Base-by-base conservation (phyloP, 2,113 vertebrate genomes). In the Speoplatyrhinus poulsoni region DNA sequence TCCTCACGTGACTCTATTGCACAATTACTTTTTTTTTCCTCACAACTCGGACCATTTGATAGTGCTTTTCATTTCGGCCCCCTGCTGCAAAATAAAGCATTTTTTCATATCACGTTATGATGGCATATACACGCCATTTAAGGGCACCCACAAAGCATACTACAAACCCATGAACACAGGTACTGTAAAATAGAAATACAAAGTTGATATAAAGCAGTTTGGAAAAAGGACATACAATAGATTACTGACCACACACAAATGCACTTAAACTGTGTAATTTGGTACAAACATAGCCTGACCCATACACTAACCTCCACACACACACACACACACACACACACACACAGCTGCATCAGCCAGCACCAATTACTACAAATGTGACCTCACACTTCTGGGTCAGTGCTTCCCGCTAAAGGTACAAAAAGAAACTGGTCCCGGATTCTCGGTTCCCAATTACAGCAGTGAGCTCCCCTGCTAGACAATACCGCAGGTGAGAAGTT, bases 401-500 rank as follows among this genome's bases (percentile, higher is more conserved):
- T 78, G 89, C 81, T 81, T 89, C 76, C 72, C 66, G 77, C 71
- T 63, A 70, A 75, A 62, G n/a, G 76, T 75, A 90, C 86, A 88
- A 89, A 89, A 82, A 78, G 77, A 75, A 87, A 85, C 84, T 76
- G 75, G 86, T 82, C 86, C 70, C 72, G 82, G 86, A 88, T 89
- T 90, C 69, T 71, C 74, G 46, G 81, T 75, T 77, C 75, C 85
- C 88, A 90, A 87, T 91, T 90, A 88, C 75, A 65, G 65, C 75
- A 65, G 59, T 46, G 76, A 81, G 78, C 79, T 82, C 66, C 60
- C 56, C 56, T 19, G 69, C 72, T 54, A 15, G 50, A 89, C 84
- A 89, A 86, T 84, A 78, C 77, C 80, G 86, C 87, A 91, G 90
- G 90, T 91, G 88, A 91, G 87, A 90, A 86, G 88, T 82, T 87